Conservation (phyloP, 2,797 vertebrate species). For the Anguilla marmorata region DNA sequence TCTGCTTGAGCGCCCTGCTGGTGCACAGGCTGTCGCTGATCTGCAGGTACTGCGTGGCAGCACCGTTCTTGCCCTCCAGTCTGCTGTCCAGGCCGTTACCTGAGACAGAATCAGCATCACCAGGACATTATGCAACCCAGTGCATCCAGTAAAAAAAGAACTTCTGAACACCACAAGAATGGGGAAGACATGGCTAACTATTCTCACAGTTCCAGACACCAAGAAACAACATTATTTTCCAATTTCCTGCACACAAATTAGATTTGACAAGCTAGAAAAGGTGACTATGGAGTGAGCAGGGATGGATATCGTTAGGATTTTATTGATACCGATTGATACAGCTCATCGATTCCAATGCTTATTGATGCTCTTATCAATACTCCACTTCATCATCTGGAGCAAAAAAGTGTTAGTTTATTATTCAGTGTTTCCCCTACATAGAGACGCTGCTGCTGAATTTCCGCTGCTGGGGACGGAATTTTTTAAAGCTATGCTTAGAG, state of each 20-base stretch:
- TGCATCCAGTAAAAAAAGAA: neutral
- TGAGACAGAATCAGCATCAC: neutral
- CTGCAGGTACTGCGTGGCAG: constrained; percentile 88
- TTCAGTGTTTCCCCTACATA: too few species aligned
- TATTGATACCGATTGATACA: too few species aligned
- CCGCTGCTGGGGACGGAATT: too few species aligned
- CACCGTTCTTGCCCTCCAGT: constrained; percentile 87
- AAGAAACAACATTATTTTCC: neutral
- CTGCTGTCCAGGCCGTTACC: constrained; percentile 81
- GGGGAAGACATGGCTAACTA: neutral
- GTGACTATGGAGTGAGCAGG: neutral
- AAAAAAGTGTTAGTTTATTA: too few species aligned
- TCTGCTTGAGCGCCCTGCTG: constrained; percentile 90
- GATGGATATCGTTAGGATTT: too few species aligned
- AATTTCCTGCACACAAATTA: neutral
- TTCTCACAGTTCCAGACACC: neutral
- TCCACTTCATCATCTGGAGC: too few species aligned
- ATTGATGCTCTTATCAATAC: too few species aligned
- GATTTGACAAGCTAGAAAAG: neutral
- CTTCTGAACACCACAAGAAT: neutral
- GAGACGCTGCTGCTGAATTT: too few species aligned
- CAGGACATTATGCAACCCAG: neutral
- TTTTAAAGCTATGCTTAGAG: too few species aligned
- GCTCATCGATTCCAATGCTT: too few species aligned
- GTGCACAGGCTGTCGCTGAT: constrained; percentile 87